Conservation (phyloP, 2,888 invertebrate species). For the Diarsia dahlii region DNA sequence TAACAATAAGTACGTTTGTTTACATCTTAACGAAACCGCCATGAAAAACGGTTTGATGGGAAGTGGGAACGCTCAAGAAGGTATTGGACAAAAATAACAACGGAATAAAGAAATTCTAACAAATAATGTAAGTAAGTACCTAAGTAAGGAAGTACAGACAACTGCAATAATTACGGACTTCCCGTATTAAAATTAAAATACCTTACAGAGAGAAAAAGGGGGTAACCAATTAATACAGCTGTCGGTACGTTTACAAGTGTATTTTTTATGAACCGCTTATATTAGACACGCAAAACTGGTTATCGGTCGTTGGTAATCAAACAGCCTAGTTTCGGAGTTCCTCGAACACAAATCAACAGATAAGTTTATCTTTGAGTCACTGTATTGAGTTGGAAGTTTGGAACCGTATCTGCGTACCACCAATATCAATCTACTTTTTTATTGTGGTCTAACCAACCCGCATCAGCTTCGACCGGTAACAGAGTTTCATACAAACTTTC, state of each 20-base stretch:
- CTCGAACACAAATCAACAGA: slow-evolving; percentile 20
- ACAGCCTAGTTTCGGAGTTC: slow-evolving; percentile 19
- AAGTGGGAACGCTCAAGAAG: no score
- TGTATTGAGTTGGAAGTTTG: slow-evolving; percentile 19
- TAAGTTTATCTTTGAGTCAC: slow-evolving; percentile 24
- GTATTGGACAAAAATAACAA: no score
- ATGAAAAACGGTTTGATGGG: no score
- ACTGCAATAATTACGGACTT: slow-evolving; percentile 20
- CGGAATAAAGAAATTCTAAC: slow-evolving; percentile 7
- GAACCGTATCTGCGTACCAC: not conserved
- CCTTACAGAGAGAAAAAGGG: not conserved
- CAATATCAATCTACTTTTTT: not conserved
- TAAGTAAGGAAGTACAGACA: slow-evolving; percentile 3
- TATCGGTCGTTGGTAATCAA: slow-evolving; percentile 28
- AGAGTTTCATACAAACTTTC: not conserved
- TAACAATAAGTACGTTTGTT: no score
- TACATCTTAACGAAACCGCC: no score
- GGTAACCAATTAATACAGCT: slow-evolving; percentile 1
- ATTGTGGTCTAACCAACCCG: not conserved
- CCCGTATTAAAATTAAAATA: slow-evolving; percentile 19
- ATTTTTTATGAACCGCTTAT: not conserved
- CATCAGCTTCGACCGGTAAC: not conserved
- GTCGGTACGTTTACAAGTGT: not conserved
- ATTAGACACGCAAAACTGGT: slow-evolving; percentile 13
- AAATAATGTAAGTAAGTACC: not conserved